Evolutionary conservation across 2,113 vertebrate species (phyloP).

Genomic region (Hippopotamus amphibius): DNA sequence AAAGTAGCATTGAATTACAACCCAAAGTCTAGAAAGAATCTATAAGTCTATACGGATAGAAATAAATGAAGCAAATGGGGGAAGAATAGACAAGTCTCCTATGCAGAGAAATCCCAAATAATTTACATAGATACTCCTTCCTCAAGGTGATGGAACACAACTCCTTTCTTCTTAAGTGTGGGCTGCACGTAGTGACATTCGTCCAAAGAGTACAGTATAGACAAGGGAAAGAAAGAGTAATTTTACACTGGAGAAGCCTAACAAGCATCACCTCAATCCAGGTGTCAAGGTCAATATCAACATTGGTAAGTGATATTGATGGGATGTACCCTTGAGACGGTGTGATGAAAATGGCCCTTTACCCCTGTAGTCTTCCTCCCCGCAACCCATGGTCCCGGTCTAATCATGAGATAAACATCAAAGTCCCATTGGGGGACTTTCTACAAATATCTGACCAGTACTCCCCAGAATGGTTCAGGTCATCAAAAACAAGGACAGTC

Average conservation of each 20-base stretch:
- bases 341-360: not conserved
- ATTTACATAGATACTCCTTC: not conserved
- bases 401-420: not conserved
- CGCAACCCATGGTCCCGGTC: not conserved
- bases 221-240: not conserved
- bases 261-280: not conserved
- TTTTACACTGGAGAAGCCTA: not conserved
- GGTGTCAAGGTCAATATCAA: not conserved
- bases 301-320: not conserved
- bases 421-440: not conserved
- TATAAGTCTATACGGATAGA: not conserved
- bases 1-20: not conserved
- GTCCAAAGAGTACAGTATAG: not conserved
- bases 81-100: not conserved
- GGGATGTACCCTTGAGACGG: not conserved
- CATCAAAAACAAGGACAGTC: not conserved
- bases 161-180: not conserved
- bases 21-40: not conserved
- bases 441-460: not conserved
- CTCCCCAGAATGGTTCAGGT: not conserved
- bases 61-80: not conserved
- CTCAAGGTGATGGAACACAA: not conserved
- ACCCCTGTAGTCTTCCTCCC: not conserved
- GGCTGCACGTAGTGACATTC: not conserved
- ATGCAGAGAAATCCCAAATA: not conserved